These are phyloP conservation scores for Botrylloides violaceus DNA, from an alignment of 23 tunicate genomes.

Conservation along the genomic window DNA sequence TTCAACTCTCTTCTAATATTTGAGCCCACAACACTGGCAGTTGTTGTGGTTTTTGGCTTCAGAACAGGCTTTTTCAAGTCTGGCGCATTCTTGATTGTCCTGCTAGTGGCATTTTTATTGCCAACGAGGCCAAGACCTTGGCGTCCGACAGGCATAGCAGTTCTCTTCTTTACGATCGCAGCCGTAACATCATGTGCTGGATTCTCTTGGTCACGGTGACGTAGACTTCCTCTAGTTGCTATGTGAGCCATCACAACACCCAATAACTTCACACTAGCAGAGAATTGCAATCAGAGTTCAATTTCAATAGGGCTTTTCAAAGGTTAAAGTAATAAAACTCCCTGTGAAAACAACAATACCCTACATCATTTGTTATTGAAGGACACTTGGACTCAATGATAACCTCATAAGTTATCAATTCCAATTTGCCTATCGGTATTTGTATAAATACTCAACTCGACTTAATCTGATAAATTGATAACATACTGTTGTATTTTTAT, in stretches of 20 bases:
- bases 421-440: too few relatives aligned
- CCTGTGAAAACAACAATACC: not conserved
- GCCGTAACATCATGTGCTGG: constrained; percentile 19
- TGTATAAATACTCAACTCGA: too few relatives aligned
- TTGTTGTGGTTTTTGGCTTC: not conserved
- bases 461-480: too few relatives aligned
- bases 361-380: not conserved
- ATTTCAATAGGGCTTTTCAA: not conserved
- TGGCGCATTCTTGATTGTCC: not conserved
- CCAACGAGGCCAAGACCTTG: constrained; percentile 42
- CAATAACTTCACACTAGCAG: not conserved
- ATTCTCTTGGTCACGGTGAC: constrained; percentile 18
- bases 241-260: not conserved
- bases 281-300: not conserved
- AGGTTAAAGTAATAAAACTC: not conserved
- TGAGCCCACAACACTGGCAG: too few relatives aligned
- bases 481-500: too few relatives aligned
- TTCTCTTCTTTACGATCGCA: constrained; percentile 66
- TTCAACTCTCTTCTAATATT: not conserved
- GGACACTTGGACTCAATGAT: too few relatives aligned
- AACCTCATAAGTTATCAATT: too few relatives aligned
- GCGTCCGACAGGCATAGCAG: constrained; percentile 44
- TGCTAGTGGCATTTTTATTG: constrained; percentile 16
- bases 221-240: not conserved
- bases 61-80: constrained; percentile 19